Percentiles rank a stretch among this genome's conserved stretches.
Conservation (phyloP, 2,797 vertebrate genomes). For the Dromococcyx pavoninus region DNA sequence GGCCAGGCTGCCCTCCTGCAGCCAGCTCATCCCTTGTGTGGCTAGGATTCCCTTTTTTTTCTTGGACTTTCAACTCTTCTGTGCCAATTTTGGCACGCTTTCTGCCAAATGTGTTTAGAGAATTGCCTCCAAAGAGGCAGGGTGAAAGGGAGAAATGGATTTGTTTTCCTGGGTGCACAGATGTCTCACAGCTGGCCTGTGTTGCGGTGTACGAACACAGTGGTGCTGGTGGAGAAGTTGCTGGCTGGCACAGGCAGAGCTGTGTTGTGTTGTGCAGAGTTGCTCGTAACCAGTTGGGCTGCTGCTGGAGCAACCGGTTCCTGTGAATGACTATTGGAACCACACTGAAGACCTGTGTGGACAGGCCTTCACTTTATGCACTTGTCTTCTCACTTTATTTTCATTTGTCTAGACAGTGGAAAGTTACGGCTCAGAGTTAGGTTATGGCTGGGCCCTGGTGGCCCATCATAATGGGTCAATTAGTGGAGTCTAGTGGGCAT, state of each 20-base stretch:
- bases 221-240: fast-evolving
- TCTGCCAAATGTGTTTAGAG: background rate
- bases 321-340: background rate
- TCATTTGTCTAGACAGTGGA: background rate
- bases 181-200: background rate
- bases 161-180: background rate
- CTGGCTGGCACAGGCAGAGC: background rate
- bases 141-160: background rate
- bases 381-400: background rate
- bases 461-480: background rate
- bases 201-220: background rate
- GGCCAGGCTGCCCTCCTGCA: background rate
- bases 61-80: background rate
- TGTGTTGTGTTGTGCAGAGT: background rate
- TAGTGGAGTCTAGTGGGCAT: background rate
- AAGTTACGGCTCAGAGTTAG: background rate
- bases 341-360: background rate
- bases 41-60: background rate
- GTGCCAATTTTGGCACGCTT: background rate
- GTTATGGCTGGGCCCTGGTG: background rate
- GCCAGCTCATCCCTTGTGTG: background rate
- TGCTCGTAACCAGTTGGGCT: background rate
- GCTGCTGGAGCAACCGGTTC: background rate
- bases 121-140: background rate
- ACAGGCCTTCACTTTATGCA: background rate